Evolutionary conservation across 2,888 invertebrate species (phyloP), one percentile per base, ranked within the genome.

Genomic region (Dasypolia templi): DNA sequence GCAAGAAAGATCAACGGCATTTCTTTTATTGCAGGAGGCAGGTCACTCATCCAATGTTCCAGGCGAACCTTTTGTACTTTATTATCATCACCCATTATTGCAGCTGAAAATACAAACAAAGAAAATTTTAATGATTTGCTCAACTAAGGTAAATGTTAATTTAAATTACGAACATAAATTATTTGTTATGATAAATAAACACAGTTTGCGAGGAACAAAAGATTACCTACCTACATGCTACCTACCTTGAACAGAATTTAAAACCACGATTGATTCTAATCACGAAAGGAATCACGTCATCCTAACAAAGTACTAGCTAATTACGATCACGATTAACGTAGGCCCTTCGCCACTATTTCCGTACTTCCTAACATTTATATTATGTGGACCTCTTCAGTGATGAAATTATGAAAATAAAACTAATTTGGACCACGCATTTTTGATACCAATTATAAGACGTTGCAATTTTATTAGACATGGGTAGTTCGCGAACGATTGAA

Each of bases 11-110:
- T 97, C 74, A 98, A 92, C 39, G 98, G 97, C 75, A 97, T 79
- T 75, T 96, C 93, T 88, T 96, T 97, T 44, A 98, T 89, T 73
- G 94, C 92, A 26, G 94, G 93, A 67, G 98, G 97, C 84, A 98
- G 92, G 78, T 97, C 96, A 46, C 96, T 94, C 98, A 98, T 98
- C 98, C 98, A 98, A 83, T 97, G 95, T 89, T 97, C 97, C 70
- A 97, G 92, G 74, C 91, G 89, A 59, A 94, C 81, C 71, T 89
- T 91, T 78, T 93, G 88, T 61, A 92, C 90, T 66, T 86, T 79
- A 58, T 82, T 88, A 73, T 93, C 88, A 75, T 94, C 92, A 84
- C 90, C 89, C 94, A 95, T 95, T 79, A 92, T 91, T 80, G 89
- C 67, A 79, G 88, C 94, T 94, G 51, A 91, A 91, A 78, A 39